Percentiles rank a stretch among this genome's conserved stretches.
Conservation (phyloP, 1,140 invertebrate genomes). For the Procambarus virginalis region DNA sequence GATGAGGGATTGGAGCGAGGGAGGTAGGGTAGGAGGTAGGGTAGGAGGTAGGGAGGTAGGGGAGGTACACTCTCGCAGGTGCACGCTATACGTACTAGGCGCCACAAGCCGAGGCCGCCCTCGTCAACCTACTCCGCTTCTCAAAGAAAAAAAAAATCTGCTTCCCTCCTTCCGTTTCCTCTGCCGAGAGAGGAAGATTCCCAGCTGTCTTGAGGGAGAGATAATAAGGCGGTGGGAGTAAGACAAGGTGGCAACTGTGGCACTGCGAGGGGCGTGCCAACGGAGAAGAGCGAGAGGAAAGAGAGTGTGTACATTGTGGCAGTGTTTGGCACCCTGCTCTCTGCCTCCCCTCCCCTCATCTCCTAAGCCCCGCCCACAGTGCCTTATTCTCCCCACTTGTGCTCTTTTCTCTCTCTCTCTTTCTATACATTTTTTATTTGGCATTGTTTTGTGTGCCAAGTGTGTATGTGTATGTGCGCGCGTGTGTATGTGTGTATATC, state of each 20-base stretch:
- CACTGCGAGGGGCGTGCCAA: neutral
- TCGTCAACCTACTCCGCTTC: too few species aligned
- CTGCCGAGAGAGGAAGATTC: neutral
- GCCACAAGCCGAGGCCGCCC: too few species aligned
- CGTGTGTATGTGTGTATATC: neutral
- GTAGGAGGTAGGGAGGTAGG: too few species aligned
- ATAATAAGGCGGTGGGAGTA: neutral
- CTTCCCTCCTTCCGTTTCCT: neutral
- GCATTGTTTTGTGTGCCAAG: neutral
- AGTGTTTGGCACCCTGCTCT: conserved; percentile 25
- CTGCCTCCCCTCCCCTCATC: neutral
- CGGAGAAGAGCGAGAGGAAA: neutral
- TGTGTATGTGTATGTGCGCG: too few species aligned
- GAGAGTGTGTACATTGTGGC: conserved; percentile 24
- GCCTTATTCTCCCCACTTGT: conserved; percentile 11
- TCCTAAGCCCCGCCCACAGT: conserved; percentile 34
- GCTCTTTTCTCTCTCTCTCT: conserved; percentile 17
- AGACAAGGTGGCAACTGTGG: conserved; percentile 5
- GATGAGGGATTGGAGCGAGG: too few species aligned
- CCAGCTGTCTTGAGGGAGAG: neutral
- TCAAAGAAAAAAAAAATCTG: too few species aligned
- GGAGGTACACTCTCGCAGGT: too few species aligned
- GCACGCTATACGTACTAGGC: too few species aligned
- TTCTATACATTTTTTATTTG: neutral
- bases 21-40: too few species aligned